Conservation (phyloP, 64 coral and sea anemone species). For the Dendronephthya gigantea region DNA sequence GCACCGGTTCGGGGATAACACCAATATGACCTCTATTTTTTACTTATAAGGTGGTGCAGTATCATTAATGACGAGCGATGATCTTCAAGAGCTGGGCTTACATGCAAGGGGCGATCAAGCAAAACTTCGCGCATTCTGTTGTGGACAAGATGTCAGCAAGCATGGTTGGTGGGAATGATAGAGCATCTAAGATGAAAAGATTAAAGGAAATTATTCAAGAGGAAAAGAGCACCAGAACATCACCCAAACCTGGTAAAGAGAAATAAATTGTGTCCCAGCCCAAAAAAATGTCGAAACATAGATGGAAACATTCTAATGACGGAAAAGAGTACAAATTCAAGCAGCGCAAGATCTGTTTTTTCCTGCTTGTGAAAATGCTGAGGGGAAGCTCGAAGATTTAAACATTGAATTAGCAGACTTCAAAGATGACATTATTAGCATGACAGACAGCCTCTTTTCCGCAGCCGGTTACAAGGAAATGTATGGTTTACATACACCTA, state of each 20-base stretch:
- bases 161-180: not conserved
- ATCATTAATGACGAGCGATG: constrained; percentile 21
- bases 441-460: constrained; percentile 19
- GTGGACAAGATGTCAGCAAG: not conserved
- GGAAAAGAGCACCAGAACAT: not conserved
- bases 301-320: constrained; percentile 24
- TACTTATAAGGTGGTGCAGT: too few species aligned
- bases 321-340: constrained; percentile 23
- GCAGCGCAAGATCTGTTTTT: constrained; percentile 30
- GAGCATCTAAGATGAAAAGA: constrained; percentile 21
- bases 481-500: constrained; percentile 32
- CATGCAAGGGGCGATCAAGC: constrained; percentile 21
- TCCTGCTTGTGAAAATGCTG: constrained; percentile 9
- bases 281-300: constrained; percentile 8
- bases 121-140: constrained; percentile 23
- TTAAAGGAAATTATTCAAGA: not conserved
- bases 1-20: too few species aligned
- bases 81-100: constrained; percentile 19
- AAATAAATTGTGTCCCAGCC: not conserved
- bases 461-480: constrained; percentile 15
- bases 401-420: constrained; percentile 11
- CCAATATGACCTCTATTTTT: too few species aligned
- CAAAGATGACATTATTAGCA: constrained; percentile 23
- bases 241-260: not conserved
- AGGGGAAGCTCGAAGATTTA: constrained; percentile 9